Conservation (phyloP, 2,888 invertebrate genomes). For the Tenthredo distinguenda region DNA sequence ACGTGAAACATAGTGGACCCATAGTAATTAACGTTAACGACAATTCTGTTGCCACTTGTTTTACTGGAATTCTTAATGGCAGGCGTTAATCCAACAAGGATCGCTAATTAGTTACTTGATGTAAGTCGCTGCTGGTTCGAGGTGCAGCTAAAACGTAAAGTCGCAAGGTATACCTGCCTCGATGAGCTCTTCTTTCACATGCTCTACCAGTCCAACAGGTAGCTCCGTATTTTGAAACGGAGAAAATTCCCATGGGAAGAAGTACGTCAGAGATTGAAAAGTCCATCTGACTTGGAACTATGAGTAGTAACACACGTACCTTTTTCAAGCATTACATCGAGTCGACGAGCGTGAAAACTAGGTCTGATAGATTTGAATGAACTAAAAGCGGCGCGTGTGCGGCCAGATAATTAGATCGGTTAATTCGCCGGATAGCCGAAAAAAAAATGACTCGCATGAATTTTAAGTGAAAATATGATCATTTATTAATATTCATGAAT, state of each 20-base stretch:
- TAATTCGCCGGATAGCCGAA: not conserved
- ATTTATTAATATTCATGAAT: not conserved
- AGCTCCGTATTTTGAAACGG: not conserved
- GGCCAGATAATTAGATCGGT: not conserved
- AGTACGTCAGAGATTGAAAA: not conserved
- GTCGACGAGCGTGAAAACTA: conserved; percentile 27
- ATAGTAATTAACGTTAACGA: conserved; percentile 18
- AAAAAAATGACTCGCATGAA: not conserved
- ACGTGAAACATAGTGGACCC: not conserved
- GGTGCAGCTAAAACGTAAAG: conserved; percentile 28
- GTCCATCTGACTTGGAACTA: not conserved
- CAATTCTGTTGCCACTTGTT: conserved; percentile 33
- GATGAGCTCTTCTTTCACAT: conserved; percentile 10
- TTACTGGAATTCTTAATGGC: conserved; percentile 9
- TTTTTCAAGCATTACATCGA: not conserved
- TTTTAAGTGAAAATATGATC: not conserved
- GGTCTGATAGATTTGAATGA: conserved; percentile 21
- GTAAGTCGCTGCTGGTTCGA: not conserved
- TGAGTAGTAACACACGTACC: not conserved
- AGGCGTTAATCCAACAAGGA: conserved; percentile 61
- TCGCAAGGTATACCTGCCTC: not conserved
- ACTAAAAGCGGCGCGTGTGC: not conserved
- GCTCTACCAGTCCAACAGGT: conserved; percentile 7
- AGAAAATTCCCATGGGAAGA: conserved; percentile 21
- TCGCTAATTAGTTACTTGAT: conserved; percentile 62